Base-by-base conservation (phyloP, 2,888 invertebrate genomes). In the Diploptera punctata region DNA sequence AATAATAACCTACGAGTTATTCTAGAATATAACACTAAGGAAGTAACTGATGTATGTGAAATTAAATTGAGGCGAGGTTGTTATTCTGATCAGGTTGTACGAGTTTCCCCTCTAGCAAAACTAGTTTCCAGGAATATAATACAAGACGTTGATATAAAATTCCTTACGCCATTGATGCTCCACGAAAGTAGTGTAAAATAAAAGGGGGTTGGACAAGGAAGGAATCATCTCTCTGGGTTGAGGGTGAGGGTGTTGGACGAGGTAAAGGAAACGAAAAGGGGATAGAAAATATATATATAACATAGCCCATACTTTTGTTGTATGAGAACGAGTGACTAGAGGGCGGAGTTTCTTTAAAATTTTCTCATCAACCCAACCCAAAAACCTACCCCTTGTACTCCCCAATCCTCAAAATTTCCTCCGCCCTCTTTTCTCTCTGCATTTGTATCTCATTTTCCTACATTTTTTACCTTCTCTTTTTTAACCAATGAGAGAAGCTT, bases 281-380 rank as follows among this genome's bases (percentile, higher is more conserved):
- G 65, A 26, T 65, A 29, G 65, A 65, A 62, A 65, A 65, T 65
- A 43, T 67, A 44, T 67, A 33, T 21, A 31, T n/a, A n/a, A 62
- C 57, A 29, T 57, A 57, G 57, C 57, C 57, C 18, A 57, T 29
- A 57, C 29, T 57, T 57, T n/a, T 57, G 57, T 57, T 57, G 57
- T 57, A 57, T 29, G 3, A 21, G 24, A 52, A n/a, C 52, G 52
- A 52, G 24, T 67, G 67, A 68, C 57, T 57, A 60, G 68, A 43
- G 68, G 72, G 72, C 72, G 72, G 72, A 60, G 72, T 67, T 72
- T 60, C 68, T 67, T 72, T 61, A 67, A 54, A 54, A 54, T 54
- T 54, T 54, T 54, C 54, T 54, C 54, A 54, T 54, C 54, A 54
- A 54, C 57, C 57, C 57, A 57, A 57, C 57, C 57, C 57, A 57